phyloP scores from a whole-genome alignment of 2,888 invertebrate genomes.

The Rhagonycha lutea region DNA sequence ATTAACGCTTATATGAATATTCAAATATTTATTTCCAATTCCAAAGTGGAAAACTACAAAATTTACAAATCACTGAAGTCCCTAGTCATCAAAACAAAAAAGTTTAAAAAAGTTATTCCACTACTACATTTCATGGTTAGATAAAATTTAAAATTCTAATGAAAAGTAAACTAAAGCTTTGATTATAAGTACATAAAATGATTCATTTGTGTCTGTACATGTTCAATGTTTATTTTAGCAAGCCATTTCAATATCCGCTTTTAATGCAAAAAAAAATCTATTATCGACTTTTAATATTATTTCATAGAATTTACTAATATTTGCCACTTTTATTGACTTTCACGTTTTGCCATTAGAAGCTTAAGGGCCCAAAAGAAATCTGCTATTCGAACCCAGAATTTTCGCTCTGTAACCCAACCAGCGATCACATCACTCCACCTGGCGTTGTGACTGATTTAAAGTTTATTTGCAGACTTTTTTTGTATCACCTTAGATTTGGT shows the following conservation, averaged over 20 bases:
- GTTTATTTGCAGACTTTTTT: too few relatives aligned
- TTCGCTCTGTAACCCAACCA: too few relatives aligned
- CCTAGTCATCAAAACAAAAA: neutral
- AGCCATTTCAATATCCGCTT: neutral
- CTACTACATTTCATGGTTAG: neutral
- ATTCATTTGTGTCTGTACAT: neutral
- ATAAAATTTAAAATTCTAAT: neutral
- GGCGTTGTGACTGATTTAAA: too few relatives aligned
- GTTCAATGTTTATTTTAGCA: neutral
- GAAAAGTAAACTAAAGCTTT: neutral
- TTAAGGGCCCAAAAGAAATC: too few relatives aligned
- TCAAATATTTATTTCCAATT: neutral
- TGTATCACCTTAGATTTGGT: too few relatives aligned
- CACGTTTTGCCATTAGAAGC: too few relatives aligned
- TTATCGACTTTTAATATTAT: neutral
- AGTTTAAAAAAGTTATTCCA: neutral
- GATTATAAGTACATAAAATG: neutral
- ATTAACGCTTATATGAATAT: constrained; percentile 6
- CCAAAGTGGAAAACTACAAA: neutral
- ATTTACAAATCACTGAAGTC: neutral
- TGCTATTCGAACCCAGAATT: too few relatives aligned
- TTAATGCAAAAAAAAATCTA: neutral
- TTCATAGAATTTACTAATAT: neutral
- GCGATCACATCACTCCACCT: too few relatives aligned
- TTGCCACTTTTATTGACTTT: too few relatives aligned